Evolutionary conservation across 2,113 vertebrate species (phyloP).

Genomic region (Larimichthys crocea): DNA sequence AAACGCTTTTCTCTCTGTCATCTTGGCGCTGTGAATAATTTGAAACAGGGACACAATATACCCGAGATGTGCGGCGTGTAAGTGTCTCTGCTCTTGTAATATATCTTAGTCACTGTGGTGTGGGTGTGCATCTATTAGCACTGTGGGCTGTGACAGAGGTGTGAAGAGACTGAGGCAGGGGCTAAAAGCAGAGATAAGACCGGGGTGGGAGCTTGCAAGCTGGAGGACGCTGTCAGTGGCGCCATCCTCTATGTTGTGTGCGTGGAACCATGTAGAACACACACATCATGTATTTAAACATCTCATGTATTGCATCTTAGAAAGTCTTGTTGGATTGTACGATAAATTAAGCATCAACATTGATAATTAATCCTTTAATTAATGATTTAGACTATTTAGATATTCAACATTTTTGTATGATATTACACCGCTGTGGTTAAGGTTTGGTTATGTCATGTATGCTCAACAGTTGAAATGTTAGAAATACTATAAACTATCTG

Average conservation of each 20-base stretch:
- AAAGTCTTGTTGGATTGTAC: background rate
- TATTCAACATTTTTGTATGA: too few species aligned
- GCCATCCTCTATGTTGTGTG: constrained; percentile 13
- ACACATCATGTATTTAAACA: background rate
- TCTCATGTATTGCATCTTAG: background rate
- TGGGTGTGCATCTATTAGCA: constrained; percentile 80
- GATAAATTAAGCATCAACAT: background rate
- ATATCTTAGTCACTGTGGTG: constrained; percentile 68
- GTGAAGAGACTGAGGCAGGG: constrained; percentile 65
- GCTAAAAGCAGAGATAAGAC: constrained; percentile 64
- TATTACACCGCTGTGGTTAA: too few species aligned
- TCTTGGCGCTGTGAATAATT: constrained; percentile 58
- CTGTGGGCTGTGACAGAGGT: constrained; percentile 66
- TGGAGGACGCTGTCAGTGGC: background rate
- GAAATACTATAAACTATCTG: too few species aligned
- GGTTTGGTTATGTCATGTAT: too few species aligned
- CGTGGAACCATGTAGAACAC: background rate
- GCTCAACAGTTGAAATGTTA: too few species aligned
- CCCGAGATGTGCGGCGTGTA: constrained; percentile 64
- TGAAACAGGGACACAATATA: constrained; percentile 72
- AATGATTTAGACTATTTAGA: background rate
- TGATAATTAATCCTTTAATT: background rate
- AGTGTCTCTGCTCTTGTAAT: constrained; percentile 65
- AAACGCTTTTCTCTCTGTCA: constrained; percentile 28
- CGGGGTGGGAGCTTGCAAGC: constrained; percentile 18